phyloP scores from a whole-genome alignment of 92 coral and sea anemone genomes.

The Umimayanthus chanpuru region DNA sequence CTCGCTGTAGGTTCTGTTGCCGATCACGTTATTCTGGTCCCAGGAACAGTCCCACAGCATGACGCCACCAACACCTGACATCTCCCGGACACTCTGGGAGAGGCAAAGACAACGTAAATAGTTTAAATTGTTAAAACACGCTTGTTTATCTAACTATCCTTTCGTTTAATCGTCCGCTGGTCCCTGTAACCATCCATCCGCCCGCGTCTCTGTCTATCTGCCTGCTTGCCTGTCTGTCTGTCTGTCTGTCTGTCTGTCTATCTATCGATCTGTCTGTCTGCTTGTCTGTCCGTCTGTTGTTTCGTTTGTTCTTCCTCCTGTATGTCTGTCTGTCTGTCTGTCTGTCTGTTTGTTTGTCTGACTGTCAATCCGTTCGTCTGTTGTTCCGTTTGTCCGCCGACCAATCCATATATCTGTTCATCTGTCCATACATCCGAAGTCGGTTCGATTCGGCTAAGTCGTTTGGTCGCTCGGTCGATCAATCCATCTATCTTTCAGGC shows the following conservation, averaged over 20 bases:
- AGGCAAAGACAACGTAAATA: not conserved
- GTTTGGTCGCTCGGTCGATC: not conserved
- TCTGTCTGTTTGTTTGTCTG: not conserved
- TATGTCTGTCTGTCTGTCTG: not conserved
- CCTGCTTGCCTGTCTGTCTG: too few species aligned
- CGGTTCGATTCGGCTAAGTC: not conserved
- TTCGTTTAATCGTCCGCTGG: not conserved
- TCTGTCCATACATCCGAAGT: not conserved
- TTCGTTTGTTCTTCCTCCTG: too few species aligned
- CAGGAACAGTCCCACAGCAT: conserved; percentile 35
- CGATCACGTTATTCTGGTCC: conserved; percentile 33
- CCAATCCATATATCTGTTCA: not conserved
- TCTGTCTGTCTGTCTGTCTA: not conserved
- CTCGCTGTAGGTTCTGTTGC: conserved; percentile 23
- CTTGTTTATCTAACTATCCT: not conserved
- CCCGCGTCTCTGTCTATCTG: not conserved
- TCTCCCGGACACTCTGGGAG: conserved; percentile 15
- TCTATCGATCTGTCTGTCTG: not conserved
- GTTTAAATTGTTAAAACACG: not conserved
- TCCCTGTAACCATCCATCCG: not conserved
- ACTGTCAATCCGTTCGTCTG: not conserved
- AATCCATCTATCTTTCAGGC: too few species aligned
- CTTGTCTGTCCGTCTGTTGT: not conserved
- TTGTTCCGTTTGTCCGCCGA: not conserved
- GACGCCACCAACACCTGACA: conserved; percentile 1